phyloP scores from a whole-genome alignment of 2,797 vertebrate species.

The Pachyuromys duprasi region DNA sequence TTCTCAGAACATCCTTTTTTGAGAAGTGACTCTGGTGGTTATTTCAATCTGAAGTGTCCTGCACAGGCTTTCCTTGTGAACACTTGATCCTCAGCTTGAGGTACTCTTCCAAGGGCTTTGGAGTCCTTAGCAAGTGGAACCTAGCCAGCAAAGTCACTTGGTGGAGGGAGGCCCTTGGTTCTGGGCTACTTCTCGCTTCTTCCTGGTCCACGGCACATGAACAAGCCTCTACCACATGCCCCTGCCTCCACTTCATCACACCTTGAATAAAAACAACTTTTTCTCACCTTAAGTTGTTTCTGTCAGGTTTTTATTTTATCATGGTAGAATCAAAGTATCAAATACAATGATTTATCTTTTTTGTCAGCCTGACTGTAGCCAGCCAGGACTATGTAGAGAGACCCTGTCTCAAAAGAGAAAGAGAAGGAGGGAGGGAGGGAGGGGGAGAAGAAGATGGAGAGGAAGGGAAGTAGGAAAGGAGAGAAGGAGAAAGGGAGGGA shows the following conservation, averaged over 20 bases:
- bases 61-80: too few relatives aligned
- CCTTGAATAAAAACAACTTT: background rate
- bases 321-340: background rate
- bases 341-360: background rate
- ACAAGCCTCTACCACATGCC: too few relatives aligned
- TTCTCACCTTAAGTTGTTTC: background rate
- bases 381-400: background rate
- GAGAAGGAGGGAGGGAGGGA: too few relatives aligned
- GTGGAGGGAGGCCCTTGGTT: background rate
- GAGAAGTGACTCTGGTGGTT: background rate
- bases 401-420: background rate
- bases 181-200: background rate
- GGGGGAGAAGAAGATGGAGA: too few relatives aligned
- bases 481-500: rapidly evolving
- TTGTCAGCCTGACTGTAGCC: background rate
- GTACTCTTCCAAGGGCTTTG: background rate
- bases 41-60: background rate
- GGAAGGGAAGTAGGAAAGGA: background rate
- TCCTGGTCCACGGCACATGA: background rate
- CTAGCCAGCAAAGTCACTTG: background rate
- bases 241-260: background rate
- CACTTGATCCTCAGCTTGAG: background rate
- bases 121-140: background rate
- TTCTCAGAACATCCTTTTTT: background rate
- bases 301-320: background rate